These are phyloP conservation scores for Diplodus sargus DNA, from an alignment of 2,797 vertebrate genomes.

Conservation along the genomic window DNA sequence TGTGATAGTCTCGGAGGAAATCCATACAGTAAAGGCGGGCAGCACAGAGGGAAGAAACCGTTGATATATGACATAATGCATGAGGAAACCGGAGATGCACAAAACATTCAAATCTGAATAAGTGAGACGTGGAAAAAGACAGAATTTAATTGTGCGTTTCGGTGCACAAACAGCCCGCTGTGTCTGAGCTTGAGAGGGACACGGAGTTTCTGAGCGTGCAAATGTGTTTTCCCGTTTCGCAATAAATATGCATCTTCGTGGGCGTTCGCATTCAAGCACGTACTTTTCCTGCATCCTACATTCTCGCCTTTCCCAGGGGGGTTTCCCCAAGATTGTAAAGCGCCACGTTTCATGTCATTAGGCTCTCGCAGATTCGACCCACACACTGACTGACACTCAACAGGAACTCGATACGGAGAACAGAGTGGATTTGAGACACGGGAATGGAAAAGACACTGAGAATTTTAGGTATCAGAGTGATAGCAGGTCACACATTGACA, in stretches of 20 bases:
- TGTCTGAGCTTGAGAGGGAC: not conserved
- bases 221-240: slow-evolving; percentile 16
- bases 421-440: slow-evolving; percentile 8
- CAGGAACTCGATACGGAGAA: not conserved
- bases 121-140: not conserved
- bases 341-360: slow-evolving; percentile 1
- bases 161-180: not conserved
- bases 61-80: slow-evolving; percentile 38
- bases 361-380: slow-evolving; percentile 4
- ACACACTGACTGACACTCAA: slow-evolving; percentile 14
- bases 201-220: slow-evolving; percentile 2
- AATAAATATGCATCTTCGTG: slow-evolving; percentile 15
- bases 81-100: slow-evolving; percentile 4
- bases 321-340: slow-evolving; percentile 5
- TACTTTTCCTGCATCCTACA: not conserved
- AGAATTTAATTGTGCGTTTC: not conserved
- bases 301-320: not conserved
- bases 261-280: not conserved
- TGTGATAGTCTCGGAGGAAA: slow-evolving; percentile 51
- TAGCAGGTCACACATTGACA: slow-evolving; percentile 42
- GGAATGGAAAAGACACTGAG: slow-evolving; percentile 27
- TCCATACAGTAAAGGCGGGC: slow-evolving; percentile 20
- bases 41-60: slow-evolving; percentile 5
- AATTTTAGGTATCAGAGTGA: slow-evolving; percentile 32
- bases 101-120: slow-evolving; percentile 3